A percentile compares a stretch with the other conserved stretches of the same genome.
Conservation (phyloP, 2,888 invertebrate genomes). For the Aproaerema taeniolella region DNA sequence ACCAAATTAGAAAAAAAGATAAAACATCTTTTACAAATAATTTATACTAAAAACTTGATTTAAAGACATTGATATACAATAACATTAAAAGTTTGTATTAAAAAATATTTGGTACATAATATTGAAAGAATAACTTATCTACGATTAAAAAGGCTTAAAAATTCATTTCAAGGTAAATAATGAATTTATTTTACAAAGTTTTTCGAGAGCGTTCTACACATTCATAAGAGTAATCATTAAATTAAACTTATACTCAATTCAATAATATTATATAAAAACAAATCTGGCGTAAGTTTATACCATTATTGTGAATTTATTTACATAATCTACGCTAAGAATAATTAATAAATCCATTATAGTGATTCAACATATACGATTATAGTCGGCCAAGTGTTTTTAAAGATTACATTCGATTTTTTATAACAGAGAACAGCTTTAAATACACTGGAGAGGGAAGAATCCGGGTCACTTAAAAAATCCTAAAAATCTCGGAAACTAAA, state of each 20-base stretch:
- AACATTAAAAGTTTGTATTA: slow-evolving; percentile 3
- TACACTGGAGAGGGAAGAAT: no score
- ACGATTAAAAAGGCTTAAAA: slow-evolving; percentile 28
- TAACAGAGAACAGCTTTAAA: no score
- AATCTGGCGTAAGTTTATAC: no score
- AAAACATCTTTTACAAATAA: slow-evolving; percentile 25
- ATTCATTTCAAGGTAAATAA: slow-evolving; percentile 29
- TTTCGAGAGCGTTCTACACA: slow-evolving; percentile 27
- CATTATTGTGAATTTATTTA: no score
- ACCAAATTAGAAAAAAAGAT: slow-evolving; percentile 2
- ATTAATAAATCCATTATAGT: no score
- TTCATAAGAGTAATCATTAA: slow-evolving; percentile 13
- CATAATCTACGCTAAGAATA: no score
- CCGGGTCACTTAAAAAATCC: no score
- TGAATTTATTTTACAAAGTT: slow-evolving; percentile 32
- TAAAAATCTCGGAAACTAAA: no score
- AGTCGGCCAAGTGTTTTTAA: no score
- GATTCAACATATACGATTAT: no score
- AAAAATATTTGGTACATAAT: slow-evolving; percentile 15
- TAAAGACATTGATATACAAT: slow-evolving; percentile 19
- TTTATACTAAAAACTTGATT: slow-evolving; percentile 8
- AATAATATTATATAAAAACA: no score
- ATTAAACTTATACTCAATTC: slow-evolving; percentile 17
- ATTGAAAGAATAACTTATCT: slow-evolving; percentile 1
- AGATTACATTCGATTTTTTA: no score